Conservation (phyloP, 2,888 invertebrate genomes). For the Dasysyrphus albostriatus region DNA sequence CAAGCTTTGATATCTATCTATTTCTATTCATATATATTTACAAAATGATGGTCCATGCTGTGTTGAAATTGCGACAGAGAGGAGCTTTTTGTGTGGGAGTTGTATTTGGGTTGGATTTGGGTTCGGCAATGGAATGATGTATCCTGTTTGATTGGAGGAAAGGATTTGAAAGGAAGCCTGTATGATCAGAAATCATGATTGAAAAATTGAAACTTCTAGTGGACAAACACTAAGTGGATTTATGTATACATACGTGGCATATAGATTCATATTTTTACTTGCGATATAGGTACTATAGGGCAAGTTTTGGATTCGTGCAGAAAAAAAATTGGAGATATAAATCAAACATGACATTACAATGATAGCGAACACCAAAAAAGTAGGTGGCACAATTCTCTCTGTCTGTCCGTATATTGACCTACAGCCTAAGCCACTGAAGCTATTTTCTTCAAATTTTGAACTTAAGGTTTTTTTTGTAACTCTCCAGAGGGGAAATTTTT, state of each 20-base stretch:
- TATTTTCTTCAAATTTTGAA: too few relatives aligned
- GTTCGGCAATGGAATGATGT: background rate
- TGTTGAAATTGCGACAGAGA: conserved; percentile 2
- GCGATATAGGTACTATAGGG: too few relatives aligned
- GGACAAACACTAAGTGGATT: background rate
- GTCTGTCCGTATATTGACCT: too few relatives aligned
- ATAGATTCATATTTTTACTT: background rate
- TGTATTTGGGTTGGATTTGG: background rate
- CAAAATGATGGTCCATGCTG: background rate
- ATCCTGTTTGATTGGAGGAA: conserved; percentile 2
- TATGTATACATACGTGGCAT: background rate
- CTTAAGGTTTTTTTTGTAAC: too few relatives aligned
- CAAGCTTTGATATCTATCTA: background rate
- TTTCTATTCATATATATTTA: background rate
- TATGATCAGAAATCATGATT: conserved; percentile 19
- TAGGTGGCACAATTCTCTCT: too few relatives aligned
- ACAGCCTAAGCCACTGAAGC: too few relatives aligned
- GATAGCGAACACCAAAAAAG: too few relatives aligned
- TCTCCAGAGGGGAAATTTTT: too few relatives aligned
- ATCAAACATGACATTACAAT: too few relatives aligned
- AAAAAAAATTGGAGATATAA: too few relatives aligned
- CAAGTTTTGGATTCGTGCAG: too few relatives aligned
- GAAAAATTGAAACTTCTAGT: background rate
- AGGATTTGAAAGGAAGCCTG: background rate
- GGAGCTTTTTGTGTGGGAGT: conserved; percentile 28